Base-by-base conservation (phyloP, 2,888 invertebrate species). In the Hirtodrosophila histrioides region DNA sequence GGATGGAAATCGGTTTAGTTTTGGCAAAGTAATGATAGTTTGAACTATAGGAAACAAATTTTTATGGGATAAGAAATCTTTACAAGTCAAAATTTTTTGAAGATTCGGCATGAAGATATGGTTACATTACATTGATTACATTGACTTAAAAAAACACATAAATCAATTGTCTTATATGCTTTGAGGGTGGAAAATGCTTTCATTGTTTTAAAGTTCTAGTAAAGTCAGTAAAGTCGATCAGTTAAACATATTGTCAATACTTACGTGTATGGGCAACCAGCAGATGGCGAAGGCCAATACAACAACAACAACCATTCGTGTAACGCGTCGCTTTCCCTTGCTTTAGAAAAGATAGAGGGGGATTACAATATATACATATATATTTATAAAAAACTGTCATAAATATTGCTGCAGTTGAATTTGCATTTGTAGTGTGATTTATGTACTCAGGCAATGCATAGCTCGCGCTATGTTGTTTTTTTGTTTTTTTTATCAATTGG, bases 261-360 rank as follows among this genome's bases (percentile, higher is more conserved):
- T 93, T 85, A 97, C 95, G 93, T 98, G 97, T 89, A 98, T 96
- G 27, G 98, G 98, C 86, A 96, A 94, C 98, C 98, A 98, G 92
- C 98, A 97, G 40, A 97, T 93, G 17, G 98, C 97, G 91, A 98
- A 98, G 46, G 97, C 97, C 51, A 97, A 95, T 1, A 98, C 97
- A 53, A 98, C 97, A 53, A 97, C 95, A 65, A 97, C 94, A 17
- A 98, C 97, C 95, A 98, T 95, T 72, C 97, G 93, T 5, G 98
- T 98, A 35, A 98, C 98, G 75, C 97, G 94, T 92, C 95, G 95
- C 92, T 97, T 96, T 69, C 97, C 96, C 73, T 96, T 94, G 68
- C 96, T 94, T 84, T 6, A 50, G 35, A n/a, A 39, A 17, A 35
- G 44, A 36, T 48, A 49, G 40, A 46, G 23, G 27, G 4, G 27